Conservation (phyloP, 2,797 vertebrate genomes). For the Acomys russatus region DNA sequence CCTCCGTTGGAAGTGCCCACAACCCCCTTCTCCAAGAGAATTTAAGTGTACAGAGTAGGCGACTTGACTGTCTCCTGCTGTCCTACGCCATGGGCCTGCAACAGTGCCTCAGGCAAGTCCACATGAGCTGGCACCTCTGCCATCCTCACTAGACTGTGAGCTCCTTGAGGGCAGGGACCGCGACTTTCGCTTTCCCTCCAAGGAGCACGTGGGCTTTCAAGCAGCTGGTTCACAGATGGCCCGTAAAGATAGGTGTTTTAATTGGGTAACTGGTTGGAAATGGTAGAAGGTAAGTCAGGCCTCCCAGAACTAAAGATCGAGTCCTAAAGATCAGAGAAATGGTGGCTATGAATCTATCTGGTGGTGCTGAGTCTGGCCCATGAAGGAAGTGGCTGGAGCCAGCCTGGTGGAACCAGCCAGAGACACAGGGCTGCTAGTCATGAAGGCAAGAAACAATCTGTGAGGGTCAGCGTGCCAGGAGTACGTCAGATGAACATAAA, state of each 20-base stretch:
- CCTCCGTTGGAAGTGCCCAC: rapidly evolving
- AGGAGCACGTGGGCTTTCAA: background rate
- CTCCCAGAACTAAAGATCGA: background rate
- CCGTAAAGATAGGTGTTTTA: background rate
- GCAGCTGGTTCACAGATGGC: background rate
- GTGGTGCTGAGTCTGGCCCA: background rate
- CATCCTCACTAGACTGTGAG: slow-evolving; percentile 59
- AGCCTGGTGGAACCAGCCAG: too few relatives aligned
- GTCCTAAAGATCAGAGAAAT: background rate
- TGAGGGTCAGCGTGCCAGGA: background rate
- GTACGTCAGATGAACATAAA: background rate
- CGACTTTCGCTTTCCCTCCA: background rate
- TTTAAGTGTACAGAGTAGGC: background rate
- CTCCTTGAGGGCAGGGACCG: slow-evolving; percentile 46
- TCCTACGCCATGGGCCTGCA: too few relatives aligned
- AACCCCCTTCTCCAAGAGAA: too few relatives aligned
- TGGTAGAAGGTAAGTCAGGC: background rate
- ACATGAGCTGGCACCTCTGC: rapidly evolving
- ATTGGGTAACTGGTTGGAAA: background rate
- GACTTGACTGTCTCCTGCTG: background rate
- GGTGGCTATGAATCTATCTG: rapidly evolving
- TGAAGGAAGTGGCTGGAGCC: background rate
- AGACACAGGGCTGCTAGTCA: background rate
- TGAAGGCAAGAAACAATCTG: too few relatives aligned
- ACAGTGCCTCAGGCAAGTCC: too few relatives aligned